Evolutionary conservation across 1,140 invertebrate genomes (phyloP).

Genomic region (Procambarus clarkii): DNA sequence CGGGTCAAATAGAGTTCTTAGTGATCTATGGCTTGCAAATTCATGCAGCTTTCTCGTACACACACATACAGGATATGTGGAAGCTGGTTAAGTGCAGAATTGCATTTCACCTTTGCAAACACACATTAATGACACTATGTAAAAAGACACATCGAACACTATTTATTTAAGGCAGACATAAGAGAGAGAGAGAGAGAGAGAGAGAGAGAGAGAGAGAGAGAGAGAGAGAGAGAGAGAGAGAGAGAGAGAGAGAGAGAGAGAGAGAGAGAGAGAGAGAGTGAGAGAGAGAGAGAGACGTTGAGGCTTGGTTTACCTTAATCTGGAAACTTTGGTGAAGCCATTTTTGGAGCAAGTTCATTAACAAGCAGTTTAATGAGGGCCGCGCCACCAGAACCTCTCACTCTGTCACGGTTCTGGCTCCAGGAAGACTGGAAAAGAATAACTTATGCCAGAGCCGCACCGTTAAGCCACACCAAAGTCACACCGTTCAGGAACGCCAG

Average conservation of each 20-base stretch:
- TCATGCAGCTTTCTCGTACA: too few species aligned
- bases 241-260: constrained; percentile 18
- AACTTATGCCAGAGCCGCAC: too few species aligned
- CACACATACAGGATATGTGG: too few species aligned
- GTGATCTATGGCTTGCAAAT: too few species aligned
- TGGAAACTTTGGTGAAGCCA: constrained; percentile 36
- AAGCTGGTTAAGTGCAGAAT: too few species aligned
- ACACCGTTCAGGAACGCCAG: too few species aligned
- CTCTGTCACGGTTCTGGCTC: constrained; percentile 32
- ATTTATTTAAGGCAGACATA: too few species aligned
- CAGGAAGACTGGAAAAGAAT: neutral
- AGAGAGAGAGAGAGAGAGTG: constrained; percentile 15
- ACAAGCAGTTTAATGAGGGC: constrained; percentile 51
- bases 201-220: constrained; percentile 12
- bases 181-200: neutral
- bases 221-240: constrained; percentile 8
- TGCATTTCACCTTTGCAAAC: too few species aligned
- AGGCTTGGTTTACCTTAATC: constrained; percentile 48
- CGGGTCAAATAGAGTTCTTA: too few species aligned
- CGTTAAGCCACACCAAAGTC: too few species aligned
- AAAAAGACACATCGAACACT: too few species aligned
- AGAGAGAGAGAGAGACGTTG: neutral
- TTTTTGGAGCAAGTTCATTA: constrained; percentile 51
- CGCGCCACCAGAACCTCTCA: constrained; percentile 32
- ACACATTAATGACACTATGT: too few species aligned